Base-by-base conservation (phyloP, 1,140 invertebrate species). In the Heliconius nattereri region DNA sequence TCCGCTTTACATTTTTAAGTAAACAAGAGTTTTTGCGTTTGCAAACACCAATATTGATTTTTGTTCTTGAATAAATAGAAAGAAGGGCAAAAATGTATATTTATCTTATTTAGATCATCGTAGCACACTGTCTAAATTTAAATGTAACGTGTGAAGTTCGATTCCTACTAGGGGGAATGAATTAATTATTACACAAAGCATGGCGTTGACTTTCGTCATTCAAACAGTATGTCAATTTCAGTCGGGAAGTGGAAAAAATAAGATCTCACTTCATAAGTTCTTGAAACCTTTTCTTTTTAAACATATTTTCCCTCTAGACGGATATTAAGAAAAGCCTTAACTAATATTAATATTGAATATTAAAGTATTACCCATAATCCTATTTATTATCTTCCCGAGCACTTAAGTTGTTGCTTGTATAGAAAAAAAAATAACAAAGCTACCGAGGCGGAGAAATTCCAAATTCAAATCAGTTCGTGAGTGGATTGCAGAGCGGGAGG, bases 401-500 rank as follows among this genome's bases (percentile, higher is more conserved):
- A 66, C 60, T 66, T 66, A 60, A 66, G 60, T 29, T 26, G n/a
- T 16, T 66, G 54, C 8, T 57, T 57, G 9, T 57, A 57, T 11
- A 57, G 23, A 66, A 66, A 71, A 71, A 71, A 71, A 71, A 71
- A 0, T n/a, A 57, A 71, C 80, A 60, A 81, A 79, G 76, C 82
- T 84, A 84, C 82, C 76, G 78, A 75, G 86, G 87, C 85, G 84
- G 83, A 84, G 84, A 87, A 92, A 91, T 91, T 91, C 89, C 80
- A 89, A 91, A 91, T 91, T 91, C 89, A 91, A 92, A 92, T 91
- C 89, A 92, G 89, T 90, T 91, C 90, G 90, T 92, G 89, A 90
- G 89, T 82, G 37, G 89, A 82, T 86, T 89, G 89, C 85, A 86
- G 89, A 92, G 84, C 83, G 83, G 72, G 85, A 83, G 89, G 86